Conservation (phyloP, 2,888 invertebrate species). For the Balanococcus diminutus region DNA sequence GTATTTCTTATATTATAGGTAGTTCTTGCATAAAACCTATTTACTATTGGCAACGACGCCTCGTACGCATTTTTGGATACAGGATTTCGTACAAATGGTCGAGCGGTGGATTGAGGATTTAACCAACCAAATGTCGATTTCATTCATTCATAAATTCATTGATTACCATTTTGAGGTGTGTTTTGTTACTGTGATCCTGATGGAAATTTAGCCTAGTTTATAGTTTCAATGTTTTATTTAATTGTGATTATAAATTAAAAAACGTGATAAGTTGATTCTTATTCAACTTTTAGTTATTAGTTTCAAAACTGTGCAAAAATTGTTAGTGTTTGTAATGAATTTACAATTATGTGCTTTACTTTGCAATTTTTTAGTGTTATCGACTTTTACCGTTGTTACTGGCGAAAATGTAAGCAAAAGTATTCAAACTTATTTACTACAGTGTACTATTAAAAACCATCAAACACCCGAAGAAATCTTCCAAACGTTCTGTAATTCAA, state of each 20-base stretch:
- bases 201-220: constrained; percentile 34
- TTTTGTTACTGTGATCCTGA: constrained; percentile 46
- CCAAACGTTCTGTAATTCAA: not conserved
- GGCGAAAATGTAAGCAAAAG: constrained; percentile 58
- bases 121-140: constrained; percentile 37
- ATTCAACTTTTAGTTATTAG: not conserved
- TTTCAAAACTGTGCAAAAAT: not conserved
- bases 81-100: constrained; percentile 12
- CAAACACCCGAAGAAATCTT: not conserved
- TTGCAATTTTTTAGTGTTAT: constrained; percentile 58
- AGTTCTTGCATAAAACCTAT: not conserved
- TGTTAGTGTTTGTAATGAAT: constrained; percentile 59
- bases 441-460: too few relatives aligned
- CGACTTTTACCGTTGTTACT: constrained; percentile 58
- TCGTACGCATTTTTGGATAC: not conserved
- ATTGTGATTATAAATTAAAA: constrained; percentile 26
- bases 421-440: not conserved
- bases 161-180: constrained; percentile 59
- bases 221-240: constrained; percentile 35
- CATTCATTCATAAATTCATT: constrained; percentile 58
- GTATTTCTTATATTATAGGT: too few relatives aligned
- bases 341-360: constrained; percentile 59
- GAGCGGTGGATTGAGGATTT: constrained; percentile 15
- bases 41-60: not conserved
- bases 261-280: not conserved